Evolutionary conservation across 2,113 vertebrate genomes (phyloP).

Genomic region (Lanius ludovicianus): DNA sequence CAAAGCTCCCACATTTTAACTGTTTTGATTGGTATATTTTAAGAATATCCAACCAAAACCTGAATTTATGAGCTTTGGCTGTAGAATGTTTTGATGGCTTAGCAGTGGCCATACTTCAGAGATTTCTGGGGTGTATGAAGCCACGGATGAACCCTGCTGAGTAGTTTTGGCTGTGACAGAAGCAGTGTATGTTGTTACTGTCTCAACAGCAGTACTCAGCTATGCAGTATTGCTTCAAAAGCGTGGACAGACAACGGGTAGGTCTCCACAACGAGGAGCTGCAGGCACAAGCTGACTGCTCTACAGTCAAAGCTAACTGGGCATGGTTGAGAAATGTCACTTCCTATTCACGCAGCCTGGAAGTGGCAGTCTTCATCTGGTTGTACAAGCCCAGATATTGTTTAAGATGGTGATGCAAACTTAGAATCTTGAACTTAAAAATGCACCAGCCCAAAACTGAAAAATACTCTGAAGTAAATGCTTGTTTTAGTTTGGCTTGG

Average conservation of each 20-base stretch:
- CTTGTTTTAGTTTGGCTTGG: not conserved
- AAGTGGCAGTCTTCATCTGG: not conserved
- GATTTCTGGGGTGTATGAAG: not conserved
- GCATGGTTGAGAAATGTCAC: rapidly evolving
- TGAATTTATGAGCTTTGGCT: not conserved
- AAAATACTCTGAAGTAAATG: not conserved
- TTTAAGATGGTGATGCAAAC: not conserved
- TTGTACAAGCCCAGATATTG: not conserved
- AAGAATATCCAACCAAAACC: not conserved
- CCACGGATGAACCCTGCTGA: not conserved
- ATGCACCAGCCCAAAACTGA: not conserved
- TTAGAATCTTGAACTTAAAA: not conserved
- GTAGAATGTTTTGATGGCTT: not conserved
- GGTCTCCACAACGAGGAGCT: not conserved
- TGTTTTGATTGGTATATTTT: not conserved
- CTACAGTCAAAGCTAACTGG: not conserved
- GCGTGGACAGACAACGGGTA: not conserved
- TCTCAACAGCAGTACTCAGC: not conserved
- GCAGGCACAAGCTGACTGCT: not conserved
- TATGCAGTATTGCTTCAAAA: not conserved
- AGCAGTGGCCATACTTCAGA: not conserved
- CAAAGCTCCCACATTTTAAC: not conserved
- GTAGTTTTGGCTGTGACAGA: not conserved
- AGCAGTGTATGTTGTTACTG: not conserved
- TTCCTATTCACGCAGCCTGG: not conserved